Percentiles rank a stretch among this genome's conserved stretches.
These are phyloP conservation scores for Tenthredo mesomela DNA, from an alignment of 2,888 invertebrate species.

Conservation along the genomic window DNA sequence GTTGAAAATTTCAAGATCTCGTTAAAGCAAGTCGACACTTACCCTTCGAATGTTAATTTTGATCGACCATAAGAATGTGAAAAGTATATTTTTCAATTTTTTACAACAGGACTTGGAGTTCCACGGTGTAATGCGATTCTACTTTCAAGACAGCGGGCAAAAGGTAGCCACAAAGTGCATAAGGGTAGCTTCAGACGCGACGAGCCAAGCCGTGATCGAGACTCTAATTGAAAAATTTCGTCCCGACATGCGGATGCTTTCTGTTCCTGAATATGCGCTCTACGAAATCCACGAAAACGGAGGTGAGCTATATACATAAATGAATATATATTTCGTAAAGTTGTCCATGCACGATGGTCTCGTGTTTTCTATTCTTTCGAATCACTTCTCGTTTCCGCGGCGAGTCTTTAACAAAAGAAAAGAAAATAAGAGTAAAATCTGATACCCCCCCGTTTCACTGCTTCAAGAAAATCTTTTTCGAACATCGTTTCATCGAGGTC, in stretches of 20 bases:
- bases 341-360: not conserved
- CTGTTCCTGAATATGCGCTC: constrained; percentile 83
- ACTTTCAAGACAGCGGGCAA: constrained; percentile 99
- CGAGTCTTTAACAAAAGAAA: constrained; percentile 18
- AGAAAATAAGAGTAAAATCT: constrained; percentile 23
- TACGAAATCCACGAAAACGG: constrained; percentile 88
- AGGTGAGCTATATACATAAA: constrained; percentile 76
- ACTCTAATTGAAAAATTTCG: constrained; percentile 99
- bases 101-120: constrained; percentile 93
- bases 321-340: not conserved
- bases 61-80: not conserved
- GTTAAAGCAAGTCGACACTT: too few relatives aligned
- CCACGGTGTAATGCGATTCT: constrained; percentile 99
- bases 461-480: not conserved
- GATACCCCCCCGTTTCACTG: constrained; percentile 9
- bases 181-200: constrained; percentile 97
- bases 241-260: constrained; percentile 98
- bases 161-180: constrained; percentile 99
- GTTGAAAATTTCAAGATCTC: too few relatives aligned
- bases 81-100: not conserved
- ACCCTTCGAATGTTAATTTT: too few relatives aligned
- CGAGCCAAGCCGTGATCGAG: constrained; percentile 97
- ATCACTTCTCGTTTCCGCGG: constrained; percentile 2
- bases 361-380: not conserved
- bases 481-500: constrained; percentile 14